These are phyloP conservation scores for Hirtodrosophila histrioides DNA, from an alignment of 2,888 invertebrate species.

Conservation along the genomic window DNA sequence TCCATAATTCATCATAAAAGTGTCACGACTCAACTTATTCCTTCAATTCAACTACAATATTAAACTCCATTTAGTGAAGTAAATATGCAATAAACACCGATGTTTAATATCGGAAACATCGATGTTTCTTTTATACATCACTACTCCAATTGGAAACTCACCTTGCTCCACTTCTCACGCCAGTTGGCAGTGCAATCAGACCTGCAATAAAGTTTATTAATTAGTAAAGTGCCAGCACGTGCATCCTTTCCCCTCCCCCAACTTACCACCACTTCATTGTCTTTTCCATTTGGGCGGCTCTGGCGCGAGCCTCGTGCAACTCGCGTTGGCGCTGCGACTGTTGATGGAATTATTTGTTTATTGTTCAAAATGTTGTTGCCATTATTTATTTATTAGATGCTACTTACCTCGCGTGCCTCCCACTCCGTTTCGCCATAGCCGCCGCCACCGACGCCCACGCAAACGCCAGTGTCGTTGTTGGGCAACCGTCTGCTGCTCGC, in stretches of 20 bases:
- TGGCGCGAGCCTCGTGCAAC: conserved; percentile 95
- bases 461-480: conserved; percentile 51
- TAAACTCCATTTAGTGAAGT: too few species aligned
- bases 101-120: too few species aligned
- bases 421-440: conserved; percentile 83
- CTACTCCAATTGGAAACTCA: conserved; percentile 41
- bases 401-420: conserved; percentile 83
- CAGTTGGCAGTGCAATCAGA: conserved; percentile 98
- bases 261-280: conserved; percentile 97
- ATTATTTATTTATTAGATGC: neutral
- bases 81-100: too few species aligned
- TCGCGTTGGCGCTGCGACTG: conserved; percentile 87
- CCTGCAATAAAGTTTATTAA: conserved; percentile 35
- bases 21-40: too few species aligned
- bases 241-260: conserved; percentile 1
- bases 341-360: conserved; percentile 5
- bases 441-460: conserved; percentile 59
- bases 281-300: conserved; percentile 99
- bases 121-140: too few species aligned
- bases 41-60: neutral
- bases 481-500: conserved; percentile 52
- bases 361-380: neutral
- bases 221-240: neutral
- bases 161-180: conserved; percentile 98
- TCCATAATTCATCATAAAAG: too few species aligned